Base-by-base conservation (phyloP, 2,797 vertebrate genomes). In the Centropyge bicolor region DNA sequence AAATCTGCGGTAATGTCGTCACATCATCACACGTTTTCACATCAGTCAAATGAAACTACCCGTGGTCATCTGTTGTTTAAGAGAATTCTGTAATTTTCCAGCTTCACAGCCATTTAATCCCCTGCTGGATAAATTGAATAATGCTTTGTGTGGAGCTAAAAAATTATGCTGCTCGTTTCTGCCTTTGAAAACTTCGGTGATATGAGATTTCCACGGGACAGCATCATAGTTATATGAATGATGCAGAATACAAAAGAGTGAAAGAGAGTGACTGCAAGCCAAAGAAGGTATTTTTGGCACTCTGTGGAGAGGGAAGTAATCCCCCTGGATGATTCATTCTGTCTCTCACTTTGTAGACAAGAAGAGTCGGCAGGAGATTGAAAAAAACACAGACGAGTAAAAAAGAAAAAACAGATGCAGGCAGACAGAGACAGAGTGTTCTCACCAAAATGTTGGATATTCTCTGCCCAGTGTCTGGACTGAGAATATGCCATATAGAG, bases 281-380 rank as follows among this genome's bases (percentile, higher is more conserved):
- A 46, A 43, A 85, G 63, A 81, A 64, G 65, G 71, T 86, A 84
- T 89, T 85, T 82, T 76, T 85, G 84, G 76, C 76, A 70, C 62
- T 82, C 45, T 76, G 68, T 75, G 62, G 83, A 78, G 79, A 80
- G 81, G 31, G 63, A 81, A 79, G 75, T 82, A 89, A 85, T 84
- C 82, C 68, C 78, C 31, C 66, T 8, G 74, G 77, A 84, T 88
- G 79, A 84, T 84, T 86, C 65, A 80, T 63, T 84, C 71, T 82
- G 66, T 87, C 82, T 86, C 76, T 78, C 84, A 85, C 80, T 81
- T 76, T 88, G 84, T 84, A 76, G 83, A 89, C 86, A 73, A 86
- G 85, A 76, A 27, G 81, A 86, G 77, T 77, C 62, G 12, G 66
- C 77, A 75, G 74, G 57, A 83, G 84, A 80, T 70, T 80, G 62